Percentiles rank a stretch among this genome's conserved stretches.
Conservation (phyloP, 35 echinoderm and acorn worm species). For the Stichopus chloronotus region DNA sequence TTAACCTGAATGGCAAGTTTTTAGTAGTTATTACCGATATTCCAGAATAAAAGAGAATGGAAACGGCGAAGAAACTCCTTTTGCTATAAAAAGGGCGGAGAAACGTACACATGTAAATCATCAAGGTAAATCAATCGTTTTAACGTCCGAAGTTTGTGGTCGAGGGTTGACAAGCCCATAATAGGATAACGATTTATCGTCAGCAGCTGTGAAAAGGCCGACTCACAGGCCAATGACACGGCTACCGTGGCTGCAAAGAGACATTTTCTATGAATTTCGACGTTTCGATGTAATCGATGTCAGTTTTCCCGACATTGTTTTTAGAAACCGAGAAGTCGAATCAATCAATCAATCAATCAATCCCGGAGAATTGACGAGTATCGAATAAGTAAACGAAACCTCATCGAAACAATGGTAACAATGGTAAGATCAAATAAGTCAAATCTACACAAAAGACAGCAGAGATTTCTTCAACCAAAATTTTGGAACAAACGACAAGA, state of each 20-base stretch:
- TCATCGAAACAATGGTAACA: too few species aligned
- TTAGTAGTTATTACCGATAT: conserved; percentile 10
- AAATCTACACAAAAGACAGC: too few species aligned
- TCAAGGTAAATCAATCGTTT: conserved; percentile 30
- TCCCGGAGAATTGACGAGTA: too few species aligned
- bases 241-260: neutral
- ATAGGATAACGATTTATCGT: conserved; percentile 48
- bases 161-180: conserved; percentile 23
- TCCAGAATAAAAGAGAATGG: neutral
- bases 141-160: conserved; percentile 48
- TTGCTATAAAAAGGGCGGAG: neutral
- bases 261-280: too few species aligned
- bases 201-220: conserved; percentile 26
- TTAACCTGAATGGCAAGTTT: neutral
- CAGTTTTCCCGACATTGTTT: too few species aligned
- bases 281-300: too few species aligned
- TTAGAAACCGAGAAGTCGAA: too few species aligned
- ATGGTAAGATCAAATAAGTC: too few species aligned
- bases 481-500: too few species aligned
- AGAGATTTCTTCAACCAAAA: too few species aligned
- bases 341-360: too few species aligned
- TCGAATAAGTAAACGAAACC: too few species aligned
- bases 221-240: conserved; percentile 45
- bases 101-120: conserved; percentile 35
- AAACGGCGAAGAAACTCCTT: neutral